Percentiles rank a stretch among this genome's conserved stretches.
Evolutionary conservation across 2,113 vertebrate species (phyloP).

Genomic region (Hepsetus odoe): DNA sequence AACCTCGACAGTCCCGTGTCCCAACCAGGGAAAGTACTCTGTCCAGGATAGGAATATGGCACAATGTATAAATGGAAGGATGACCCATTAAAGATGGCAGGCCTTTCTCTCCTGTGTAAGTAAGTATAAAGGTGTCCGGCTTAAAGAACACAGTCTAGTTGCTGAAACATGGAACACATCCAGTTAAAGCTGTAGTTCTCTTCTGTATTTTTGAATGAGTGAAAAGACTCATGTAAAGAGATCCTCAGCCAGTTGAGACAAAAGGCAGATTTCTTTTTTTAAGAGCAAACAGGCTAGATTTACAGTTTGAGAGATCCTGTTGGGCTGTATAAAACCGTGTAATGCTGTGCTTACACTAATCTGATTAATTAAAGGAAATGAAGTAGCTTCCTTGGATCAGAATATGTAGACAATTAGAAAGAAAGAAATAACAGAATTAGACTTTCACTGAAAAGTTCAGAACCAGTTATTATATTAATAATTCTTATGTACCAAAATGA

Average conservation of each 20-base stretch:
- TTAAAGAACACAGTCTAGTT: too few species aligned
- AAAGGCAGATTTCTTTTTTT: neutral
- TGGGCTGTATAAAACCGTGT: neutral
- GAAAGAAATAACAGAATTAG: neutral
- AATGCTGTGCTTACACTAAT: neutral
- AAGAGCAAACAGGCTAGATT: neutral
- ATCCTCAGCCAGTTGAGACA: neutral
- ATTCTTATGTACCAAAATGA: too few species aligned
- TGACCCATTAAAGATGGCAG: neutral
- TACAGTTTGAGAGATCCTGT: neutral
- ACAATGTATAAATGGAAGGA: neutral
- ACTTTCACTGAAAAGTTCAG: neutral
- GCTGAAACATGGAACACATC: neutral
- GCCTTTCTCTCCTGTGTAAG: too few species aligned
- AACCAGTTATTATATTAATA: too few species aligned
- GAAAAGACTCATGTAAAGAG: neutral
- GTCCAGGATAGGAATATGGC: neutral
- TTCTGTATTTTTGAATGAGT: neutral
- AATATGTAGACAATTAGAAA: too few species aligned
- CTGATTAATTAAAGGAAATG: neutral
- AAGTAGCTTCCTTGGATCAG: neutral
- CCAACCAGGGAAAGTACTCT: neutral
- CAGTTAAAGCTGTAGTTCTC: neutral
- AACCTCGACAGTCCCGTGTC: conserved; percentile 22
- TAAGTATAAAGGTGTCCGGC: too few species aligned